Evolutionary conservation across 2,888 invertebrate species (phyloP).

Genomic region (Ophion ventricosus): DNA sequence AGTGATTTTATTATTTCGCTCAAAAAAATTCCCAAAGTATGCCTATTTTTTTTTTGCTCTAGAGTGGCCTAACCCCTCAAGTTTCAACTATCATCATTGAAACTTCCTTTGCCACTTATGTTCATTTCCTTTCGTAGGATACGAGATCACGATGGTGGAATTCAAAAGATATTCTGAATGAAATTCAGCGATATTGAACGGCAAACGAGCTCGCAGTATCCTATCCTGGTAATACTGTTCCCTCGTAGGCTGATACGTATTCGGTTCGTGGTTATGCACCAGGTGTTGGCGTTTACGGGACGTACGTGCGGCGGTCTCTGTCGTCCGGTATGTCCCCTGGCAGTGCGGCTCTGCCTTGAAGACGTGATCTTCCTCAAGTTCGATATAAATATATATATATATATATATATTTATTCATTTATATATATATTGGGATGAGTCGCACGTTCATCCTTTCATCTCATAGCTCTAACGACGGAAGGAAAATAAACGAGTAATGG

Average conservation of each 20-base stretch:
- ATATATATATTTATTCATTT: conserved; percentile 23
- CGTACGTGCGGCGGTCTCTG: conserved; percentile 70
- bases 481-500: conserved; percentile 67
- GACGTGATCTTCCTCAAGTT: conserved; percentile 57
- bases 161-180: conserved; percentile 6
- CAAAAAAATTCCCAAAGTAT: too few relatives aligned
- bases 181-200: conserved; percentile 25
- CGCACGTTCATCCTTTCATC: conserved; percentile 60
- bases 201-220: conserved; percentile 41
- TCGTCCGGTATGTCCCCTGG: conserved; percentile 55
- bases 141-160: conserved; percentile 26
- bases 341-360: conserved; percentile 20
- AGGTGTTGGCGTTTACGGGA: conserved; percentile 77
- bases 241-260: conserved; percentile 57
- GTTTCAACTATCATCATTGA: not conserved
- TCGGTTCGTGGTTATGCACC: conserved; percentile 72
- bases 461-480: conserved; percentile 62
- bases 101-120: not conserved
- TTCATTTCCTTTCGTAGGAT: not conserved
- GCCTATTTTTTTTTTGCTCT: too few relatives aligned
- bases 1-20: too few relatives aligned
- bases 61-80: too few relatives aligned
- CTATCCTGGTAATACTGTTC: conserved; percentile 24
- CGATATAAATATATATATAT: not conserved
- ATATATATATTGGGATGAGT: conserved; percentile 29